Evolutionary conservation across 2,888 invertebrate genomes (phyloP), one percentile per base, ranked within the genome.

Genomic region (Amaurobius ferox): DNA sequence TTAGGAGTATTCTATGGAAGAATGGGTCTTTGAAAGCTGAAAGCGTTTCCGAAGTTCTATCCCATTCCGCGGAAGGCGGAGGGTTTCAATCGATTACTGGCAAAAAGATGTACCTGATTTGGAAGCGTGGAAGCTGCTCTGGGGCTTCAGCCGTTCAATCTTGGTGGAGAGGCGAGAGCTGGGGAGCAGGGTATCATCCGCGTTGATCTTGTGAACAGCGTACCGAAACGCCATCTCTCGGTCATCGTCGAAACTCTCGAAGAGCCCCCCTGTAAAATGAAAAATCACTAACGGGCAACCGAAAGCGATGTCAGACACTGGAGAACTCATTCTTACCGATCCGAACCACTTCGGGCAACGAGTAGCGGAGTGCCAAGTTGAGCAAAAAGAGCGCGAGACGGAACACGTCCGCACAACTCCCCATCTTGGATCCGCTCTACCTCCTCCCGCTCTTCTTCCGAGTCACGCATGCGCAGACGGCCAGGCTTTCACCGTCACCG

Each of bases 161-260:
- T 74, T 86, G 23, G 78, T 79, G 23, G 68, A 48, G 28, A 86
- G 74, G 23, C 76, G 26, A n/a, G 86, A 79, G 29, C 76, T 79
- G 16, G 86, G 86, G 90, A 97, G 92, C 90, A 97, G 95, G 76
- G 95, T 93, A 62, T 89, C 76, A 71, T 89, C 96, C 44, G 95
- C 94, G 92, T 97, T 97, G 90, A 97, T 96, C 91, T 96, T 94
- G 90, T 97, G 96, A 79, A 97, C 96, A 1, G 98, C 98, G 92
- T 97, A 96, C 85, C 96, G 94, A 92, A 98, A 98, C 66, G 97
- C 97, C 86, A 96, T 94, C 92, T 97, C 97, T 91, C 89, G 89
- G 76, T 89, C 89, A 29, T 88, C 88, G 79, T 89, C 86, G 40
- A 87, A 88, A 16, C 83, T 88, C 68, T 86, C 83, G 64, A 89